Conservation (phyloP, 2,888 invertebrate genomes). For the Pyrrhosoma nymphula region DNA sequence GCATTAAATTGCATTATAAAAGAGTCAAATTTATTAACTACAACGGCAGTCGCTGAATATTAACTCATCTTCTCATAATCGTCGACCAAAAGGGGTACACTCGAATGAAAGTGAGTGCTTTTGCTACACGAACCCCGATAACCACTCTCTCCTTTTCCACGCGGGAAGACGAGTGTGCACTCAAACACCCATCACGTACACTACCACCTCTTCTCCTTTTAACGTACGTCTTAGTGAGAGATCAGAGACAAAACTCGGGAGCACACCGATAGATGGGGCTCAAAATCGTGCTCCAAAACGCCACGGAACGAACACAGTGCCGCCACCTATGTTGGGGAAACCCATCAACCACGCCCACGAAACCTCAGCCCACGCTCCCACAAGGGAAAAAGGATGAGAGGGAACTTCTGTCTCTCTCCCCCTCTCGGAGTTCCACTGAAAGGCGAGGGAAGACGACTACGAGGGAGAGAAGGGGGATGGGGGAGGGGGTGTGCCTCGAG, state of each 20-base stretch:
- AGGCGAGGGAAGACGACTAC: constrained; percentile 23
- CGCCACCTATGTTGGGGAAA: constrained; percentile 58
- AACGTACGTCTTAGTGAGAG: neutral
- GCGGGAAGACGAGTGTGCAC: neutral
- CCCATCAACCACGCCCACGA: constrained; percentile 65
- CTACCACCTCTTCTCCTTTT: neutral
- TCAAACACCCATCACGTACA: neutral
- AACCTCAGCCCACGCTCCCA: neutral
- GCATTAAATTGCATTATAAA: too few relatives aligned
- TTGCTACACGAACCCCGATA: too few relatives aligned
- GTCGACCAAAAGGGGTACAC: too few relatives aligned
- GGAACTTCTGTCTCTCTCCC: constrained; percentile 1
- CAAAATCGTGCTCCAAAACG: constrained; percentile 25
- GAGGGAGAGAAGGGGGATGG: neutral
- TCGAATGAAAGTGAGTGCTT: too few relatives aligned
- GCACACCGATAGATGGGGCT: constrained; percentile 9
- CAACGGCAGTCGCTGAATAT: too few relatives aligned
- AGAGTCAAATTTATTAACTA: too few relatives aligned
- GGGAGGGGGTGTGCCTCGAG: neutral
- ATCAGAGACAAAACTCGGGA: neutral
- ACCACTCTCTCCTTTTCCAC: neutral
- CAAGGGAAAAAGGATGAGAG: neutral
- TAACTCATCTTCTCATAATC: too few relatives aligned
- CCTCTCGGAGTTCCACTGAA: constrained; percentile 30
- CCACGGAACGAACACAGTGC: constrained; percentile 53